phyloP scores from a whole-genome alignment of 2,797 vertebrate genomes.

The Paguma larvata region DNA sequence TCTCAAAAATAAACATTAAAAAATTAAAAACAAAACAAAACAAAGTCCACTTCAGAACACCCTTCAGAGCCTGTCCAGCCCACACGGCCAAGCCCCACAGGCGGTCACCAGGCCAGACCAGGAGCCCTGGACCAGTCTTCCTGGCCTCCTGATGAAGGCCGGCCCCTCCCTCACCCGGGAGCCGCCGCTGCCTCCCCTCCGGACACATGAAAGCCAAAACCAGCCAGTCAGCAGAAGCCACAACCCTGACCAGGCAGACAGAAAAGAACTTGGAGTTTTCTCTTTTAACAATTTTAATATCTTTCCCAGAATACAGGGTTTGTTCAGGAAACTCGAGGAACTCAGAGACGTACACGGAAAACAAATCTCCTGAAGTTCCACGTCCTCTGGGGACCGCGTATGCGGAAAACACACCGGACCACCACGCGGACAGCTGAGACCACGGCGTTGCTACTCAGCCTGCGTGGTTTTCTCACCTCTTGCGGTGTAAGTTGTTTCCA shows the following conservation, averaged over 20 bases:
- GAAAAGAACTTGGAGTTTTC: not conserved
- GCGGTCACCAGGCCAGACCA: not conserved
- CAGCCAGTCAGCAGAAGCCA: not conserved
- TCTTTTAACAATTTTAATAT: fast-evolving
- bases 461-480: too few species aligned
- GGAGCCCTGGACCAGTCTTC: not conserved
- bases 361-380: not conserved
- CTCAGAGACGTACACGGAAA: fast-evolving
- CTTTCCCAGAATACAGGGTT: not conserved
- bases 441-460: too few species aligned
- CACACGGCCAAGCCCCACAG: not conserved
- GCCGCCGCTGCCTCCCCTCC: fast-evolving
- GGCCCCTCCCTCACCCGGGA: not conserved
- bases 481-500: fast-evolving
- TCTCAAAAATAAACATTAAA: too few species aligned
- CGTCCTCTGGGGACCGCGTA: not conserved
- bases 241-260: fast-evolving
- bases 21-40: too few species aligned
- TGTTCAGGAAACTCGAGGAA: not conserved
- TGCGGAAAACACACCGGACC: not conserved
- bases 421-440: too few species aligned
- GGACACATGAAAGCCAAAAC: not conserved
- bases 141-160: not conserved
- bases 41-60: not conserved
- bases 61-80: not conserved